phyloP scores from a whole-genome alignment of 2,888 invertebrate genomes.

The Tetragonula carbonaria region DNA sequence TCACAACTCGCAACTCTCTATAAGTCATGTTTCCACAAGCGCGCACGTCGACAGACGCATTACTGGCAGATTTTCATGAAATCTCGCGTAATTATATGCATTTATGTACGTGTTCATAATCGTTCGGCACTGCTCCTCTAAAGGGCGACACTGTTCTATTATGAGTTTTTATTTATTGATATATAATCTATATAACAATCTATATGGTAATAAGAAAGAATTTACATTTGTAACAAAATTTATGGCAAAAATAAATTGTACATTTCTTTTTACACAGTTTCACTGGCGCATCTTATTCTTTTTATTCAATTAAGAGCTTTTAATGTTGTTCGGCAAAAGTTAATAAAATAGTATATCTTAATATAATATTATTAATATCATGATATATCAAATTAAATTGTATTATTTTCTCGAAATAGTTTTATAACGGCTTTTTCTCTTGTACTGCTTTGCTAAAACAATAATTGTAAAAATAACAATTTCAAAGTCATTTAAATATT shows the following conservation, averaged over 20 bases:
- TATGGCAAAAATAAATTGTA: constrained; percentile 34
- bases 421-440: background rate
- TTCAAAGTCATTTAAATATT: background rate
- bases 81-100: constrained; percentile 3
- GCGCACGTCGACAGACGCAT: constrained; percentile 14
- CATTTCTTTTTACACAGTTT: constrained; percentile 4
- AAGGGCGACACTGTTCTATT: background rate
- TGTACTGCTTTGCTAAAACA: constrained; percentile 47
- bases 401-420: background rate
- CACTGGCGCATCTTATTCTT: background rate
- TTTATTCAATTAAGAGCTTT: constrained; percentile 2
- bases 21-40: constrained; percentile 50
- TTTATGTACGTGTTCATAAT: background rate
- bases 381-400: background rate
- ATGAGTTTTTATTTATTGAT: background rate
- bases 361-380: background rate
- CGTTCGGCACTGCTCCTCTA: background rate
- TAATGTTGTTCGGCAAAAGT: background rate
- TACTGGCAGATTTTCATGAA: constrained; percentile 54
- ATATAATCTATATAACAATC: background rate
- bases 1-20: constrained; percentile 54
- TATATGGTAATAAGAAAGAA: background rate
- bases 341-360: constrained; percentile 5
- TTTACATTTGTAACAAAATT: constrained; percentile 15
- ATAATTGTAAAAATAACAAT: background rate